Percentiles rank a stretch among this genome's conserved stretches.
phyloP scores from a whole-genome alignment of 2,797 vertebrate species.

The Enteromius viviparus region DNA sequence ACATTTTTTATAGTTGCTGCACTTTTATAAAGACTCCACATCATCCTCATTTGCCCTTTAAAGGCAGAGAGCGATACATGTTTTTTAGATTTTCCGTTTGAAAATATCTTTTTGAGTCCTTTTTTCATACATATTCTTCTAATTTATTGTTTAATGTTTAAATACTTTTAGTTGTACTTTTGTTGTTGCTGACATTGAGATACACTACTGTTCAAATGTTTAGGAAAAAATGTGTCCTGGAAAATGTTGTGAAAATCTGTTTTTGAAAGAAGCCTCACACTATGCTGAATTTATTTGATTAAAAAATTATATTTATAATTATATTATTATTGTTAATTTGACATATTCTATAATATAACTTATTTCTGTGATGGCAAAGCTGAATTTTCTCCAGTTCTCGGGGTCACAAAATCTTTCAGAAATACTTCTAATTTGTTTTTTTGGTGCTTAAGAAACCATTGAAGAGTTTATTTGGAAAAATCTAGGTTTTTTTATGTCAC shows the following conservation, averaged over 20 bases:
- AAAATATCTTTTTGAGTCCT: not conserved
- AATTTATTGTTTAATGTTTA: not conserved
- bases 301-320: not conserved
- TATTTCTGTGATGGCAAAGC: not conserved
- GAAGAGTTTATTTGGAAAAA: no score
- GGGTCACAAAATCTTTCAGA: not conserved
- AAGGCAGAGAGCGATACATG: constrained; percentile 1
- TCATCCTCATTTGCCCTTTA: not conserved
- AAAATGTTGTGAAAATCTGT: not conserved
- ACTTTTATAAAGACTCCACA: constrained; percentile 36
- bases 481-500: no score
- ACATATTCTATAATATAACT: not conserved
- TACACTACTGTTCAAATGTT: not conserved
- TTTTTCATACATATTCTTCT: no score
- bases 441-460: not conserved
- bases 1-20: not conserved
- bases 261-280: not conserved
- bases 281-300: not conserved
- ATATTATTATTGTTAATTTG: not conserved
- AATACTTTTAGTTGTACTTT: not conserved
- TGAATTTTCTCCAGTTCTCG: not conserved
- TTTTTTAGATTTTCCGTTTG: not conserved
- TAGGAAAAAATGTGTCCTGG: not conserved
- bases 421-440: not conserved
- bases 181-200: not conserved